Evolutionary conservation across 2,113 vertebrate genomes (phyloP).

Genomic region (Silurus meridionalis): DNA sequence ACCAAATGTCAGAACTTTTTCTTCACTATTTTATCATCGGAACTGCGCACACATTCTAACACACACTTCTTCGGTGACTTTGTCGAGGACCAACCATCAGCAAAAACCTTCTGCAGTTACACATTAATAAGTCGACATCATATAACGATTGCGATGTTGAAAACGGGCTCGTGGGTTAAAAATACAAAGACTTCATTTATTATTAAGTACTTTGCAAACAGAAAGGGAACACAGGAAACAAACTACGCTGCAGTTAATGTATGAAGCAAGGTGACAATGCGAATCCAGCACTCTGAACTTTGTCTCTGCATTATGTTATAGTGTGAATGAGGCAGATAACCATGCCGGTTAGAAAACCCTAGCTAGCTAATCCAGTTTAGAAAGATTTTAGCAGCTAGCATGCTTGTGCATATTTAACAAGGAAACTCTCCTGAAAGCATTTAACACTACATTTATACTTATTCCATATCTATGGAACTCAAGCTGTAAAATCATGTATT

Average conservation of each 20-base stretch:
- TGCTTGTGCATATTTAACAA: neutral
- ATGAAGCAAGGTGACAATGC: neutral
- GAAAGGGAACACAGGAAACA: neutral
- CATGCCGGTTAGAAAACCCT: neutral
- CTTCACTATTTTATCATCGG: conserved; percentile 29
- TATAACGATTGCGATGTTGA: neutral
- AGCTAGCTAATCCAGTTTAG: neutral
- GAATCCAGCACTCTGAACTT: neutral
- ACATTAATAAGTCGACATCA: neutral
- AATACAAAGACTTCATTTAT: neutral
- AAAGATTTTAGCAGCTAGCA: neutral
- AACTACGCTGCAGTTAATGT: neutral
- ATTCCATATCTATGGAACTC: neutral
- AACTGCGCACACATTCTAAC: conserved; percentile 1
- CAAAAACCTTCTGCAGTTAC: neutral
- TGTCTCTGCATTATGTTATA: neutral
- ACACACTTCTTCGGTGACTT: neutral
- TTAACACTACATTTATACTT: neutral
- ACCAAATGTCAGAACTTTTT: conserved; percentile 49
- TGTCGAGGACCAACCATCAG: neutral
- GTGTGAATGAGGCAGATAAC: neutral
- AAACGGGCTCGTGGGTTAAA: neutral
- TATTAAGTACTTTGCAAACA: neutral
- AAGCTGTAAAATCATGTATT: neutral
- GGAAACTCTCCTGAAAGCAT: neutral